Evolutionary conservation across 2,797 vertebrate genomes (phyloP).

Genomic region (Neosilurus hyrtlii): DNA sequence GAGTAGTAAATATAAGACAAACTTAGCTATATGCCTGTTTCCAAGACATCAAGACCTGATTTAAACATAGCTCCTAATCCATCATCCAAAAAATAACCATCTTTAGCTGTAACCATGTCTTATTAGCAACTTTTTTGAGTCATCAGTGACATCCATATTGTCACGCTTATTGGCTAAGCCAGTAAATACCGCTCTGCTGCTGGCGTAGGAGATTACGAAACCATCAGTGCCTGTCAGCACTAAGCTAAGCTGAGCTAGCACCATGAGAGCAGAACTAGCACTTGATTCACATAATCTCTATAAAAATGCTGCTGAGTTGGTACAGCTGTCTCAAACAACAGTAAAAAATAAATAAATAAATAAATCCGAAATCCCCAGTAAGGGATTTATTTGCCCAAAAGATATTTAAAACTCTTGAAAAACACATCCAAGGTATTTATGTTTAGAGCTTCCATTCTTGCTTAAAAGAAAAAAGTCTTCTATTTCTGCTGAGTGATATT

Average conservation of each 20-base stretch:
- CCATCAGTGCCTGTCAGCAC: background rate
- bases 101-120: background rate
- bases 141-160: background rate
- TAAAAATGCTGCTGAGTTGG: background rate
- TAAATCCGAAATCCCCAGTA: background rate
- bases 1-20: background rate
- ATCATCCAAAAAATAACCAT: background rate
- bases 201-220: slow-evolving; percentile 13
- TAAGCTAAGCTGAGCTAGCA: slow-evolving; percentile 10
- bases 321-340: background rate
- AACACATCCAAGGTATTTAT: background rate
- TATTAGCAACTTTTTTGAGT: background rate
- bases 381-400: background rate
- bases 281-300: slow-evolving; percentile 6
- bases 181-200: slow-evolving; percentile 14
- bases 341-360: too few species aligned
- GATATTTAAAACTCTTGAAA: background rate
- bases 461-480: background rate
- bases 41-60: background rate
- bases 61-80: background rate
- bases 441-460: background rate
- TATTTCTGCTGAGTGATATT: background rate
- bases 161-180: slow-evolving; percentile 10
- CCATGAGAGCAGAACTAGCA: slow-evolving; percentile 8
- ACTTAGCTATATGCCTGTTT: background rate